A percentile compares a stretch with the other conserved stretches of the same genome.
Evolutionary conservation across 2,888 invertebrate genomes (phyloP).

Genomic region (Nematopogon swammerdamellus): DNA sequence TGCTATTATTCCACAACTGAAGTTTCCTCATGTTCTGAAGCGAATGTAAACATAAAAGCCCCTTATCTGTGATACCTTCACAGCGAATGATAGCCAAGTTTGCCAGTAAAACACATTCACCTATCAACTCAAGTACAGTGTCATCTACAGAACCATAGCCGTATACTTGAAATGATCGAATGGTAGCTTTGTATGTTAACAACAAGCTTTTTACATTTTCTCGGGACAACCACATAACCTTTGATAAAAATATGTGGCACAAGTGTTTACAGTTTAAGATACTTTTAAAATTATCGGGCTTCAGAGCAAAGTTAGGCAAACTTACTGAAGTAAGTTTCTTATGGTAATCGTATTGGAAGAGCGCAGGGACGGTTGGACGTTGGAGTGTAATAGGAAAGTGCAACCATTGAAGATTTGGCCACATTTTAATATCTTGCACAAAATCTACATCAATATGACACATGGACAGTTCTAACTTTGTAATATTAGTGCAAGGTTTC

Average conservation of each 20-base stretch:
- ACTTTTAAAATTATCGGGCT: slow-evolving; percentile 26
- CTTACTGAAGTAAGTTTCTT: slow-evolving; percentile 27
- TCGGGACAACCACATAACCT: slow-evolving; percentile 31
- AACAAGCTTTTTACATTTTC: slow-evolving; percentile 31
- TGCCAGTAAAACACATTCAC: slow-evolving; percentile 28
- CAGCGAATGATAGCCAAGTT: slow-evolving; percentile 40
- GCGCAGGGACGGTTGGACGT: slow-evolving; percentile 9
- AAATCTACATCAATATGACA: slow-evolving; percentile 34
- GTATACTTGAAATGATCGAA: slow-evolving; percentile 34
- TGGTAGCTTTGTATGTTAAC: slow-evolving; percentile 23
- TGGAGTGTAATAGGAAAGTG: slow-evolving; percentile 44
- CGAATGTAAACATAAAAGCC: slow-evolving; percentile 24
- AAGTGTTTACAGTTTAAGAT: slow-evolving; percentile 31
- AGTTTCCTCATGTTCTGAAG: slow-evolving; percentile 28
- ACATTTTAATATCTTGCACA: slow-evolving; percentile 26
- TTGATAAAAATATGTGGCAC: slow-evolving; percentile 37
- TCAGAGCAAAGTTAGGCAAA: slow-evolving; percentile 42
- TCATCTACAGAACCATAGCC: slow-evolving; percentile 37
- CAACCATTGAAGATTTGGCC: slow-evolving; percentile 33
- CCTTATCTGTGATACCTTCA: slow-evolving; percentile 36
- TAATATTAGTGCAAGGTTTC: slow-evolving; percentile 29
- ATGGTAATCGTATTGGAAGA: slow-evolving; percentile 31
- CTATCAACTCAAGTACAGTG: slow-evolving; percentile 26
- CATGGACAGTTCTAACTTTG: slow-evolving; percentile 39
- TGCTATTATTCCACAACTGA: slow-evolving; percentile 42